Base-by-base conservation (phyloP, 2,797 vertebrate genomes). In the Sebastes vulpes region DNA sequence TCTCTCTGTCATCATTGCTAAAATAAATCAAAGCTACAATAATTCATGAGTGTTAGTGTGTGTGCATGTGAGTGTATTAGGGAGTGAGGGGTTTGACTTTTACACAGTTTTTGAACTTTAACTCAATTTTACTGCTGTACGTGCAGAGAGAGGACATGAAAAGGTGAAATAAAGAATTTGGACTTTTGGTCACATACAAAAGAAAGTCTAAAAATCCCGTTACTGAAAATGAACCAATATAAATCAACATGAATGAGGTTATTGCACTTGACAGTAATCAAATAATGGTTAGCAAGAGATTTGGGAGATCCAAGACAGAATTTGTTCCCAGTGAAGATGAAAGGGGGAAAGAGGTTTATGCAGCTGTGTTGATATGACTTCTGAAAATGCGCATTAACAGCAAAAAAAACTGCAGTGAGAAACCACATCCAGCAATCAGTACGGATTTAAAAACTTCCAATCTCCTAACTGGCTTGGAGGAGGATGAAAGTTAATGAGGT, bases 1-100 rank as follows among this genome's bases (percentile, higher is more conserved):
- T 63, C 50, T 57, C 71, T 54, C 72, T 85, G 84, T 84, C 92
- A 87, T 91, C 86, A 77, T 10, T 52, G 72, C 79, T 71, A 69
- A 91, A 93, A 90, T 84, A 90, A 90, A 93, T 92, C 90, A 93
- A 90, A 92, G 87, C 82, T 61, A 81, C 75, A 93, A 93, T 93
- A 89, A 94, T 94, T 93, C 87, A 94, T 79, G 85, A 91, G 86
- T 69, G 58, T 54, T 80, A 86, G 78, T 52, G 61, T 79, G 54
- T 6, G 65, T 21, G 67, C 26, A 42, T 46, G 23, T 70, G 65
- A 23, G 20, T 54, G 16, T 21, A 21, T 32, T 23, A 42, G 32
- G 46, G 57, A 68, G 66, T 5, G 64, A 25, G 42, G 35, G 66
- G 32, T 71, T 50, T 50, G 59, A 59, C 77, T 86, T 81, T 73